Percentiles rank a stretch among this genome's conserved stretches.
phyloP scores from a whole-genome alignment of 2,797 vertebrate genomes.

The Onychomys arenicola region DNA sequence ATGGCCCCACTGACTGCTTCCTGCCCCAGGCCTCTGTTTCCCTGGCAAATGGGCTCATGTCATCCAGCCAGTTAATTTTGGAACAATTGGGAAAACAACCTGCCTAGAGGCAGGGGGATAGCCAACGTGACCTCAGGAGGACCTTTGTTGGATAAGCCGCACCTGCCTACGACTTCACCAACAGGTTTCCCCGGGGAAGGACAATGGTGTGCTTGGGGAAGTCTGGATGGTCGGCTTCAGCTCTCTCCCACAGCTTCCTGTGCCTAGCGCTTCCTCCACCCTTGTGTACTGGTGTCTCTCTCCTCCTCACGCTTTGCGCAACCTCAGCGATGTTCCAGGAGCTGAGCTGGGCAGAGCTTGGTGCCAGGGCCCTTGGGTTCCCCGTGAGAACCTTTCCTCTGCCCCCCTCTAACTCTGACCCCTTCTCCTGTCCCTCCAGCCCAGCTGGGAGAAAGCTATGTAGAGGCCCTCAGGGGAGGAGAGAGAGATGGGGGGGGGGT shows the following conservation, averaged over 20 bases:
- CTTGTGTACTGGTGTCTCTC: slow-evolving; percentile 7
- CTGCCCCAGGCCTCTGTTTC: not conserved
- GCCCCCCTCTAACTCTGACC: not conserved
- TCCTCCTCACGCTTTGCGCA: slow-evolving; percentile 69
- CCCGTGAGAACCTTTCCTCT: not conserved
- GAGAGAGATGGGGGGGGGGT: not conserved
- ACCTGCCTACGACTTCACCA: slow-evolving; percentile 54
- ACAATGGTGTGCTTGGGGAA: slow-evolving; percentile 57
- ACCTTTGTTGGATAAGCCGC: slow-evolving; percentile 44
- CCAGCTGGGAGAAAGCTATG: not conserved
- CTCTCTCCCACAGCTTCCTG: slow-evolving; percentile 71
- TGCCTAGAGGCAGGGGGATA: slow-evolving; percentile 3
- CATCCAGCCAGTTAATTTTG: not conserved
- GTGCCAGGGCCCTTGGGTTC: slow-evolving; percentile 23
- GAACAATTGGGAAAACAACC: slow-evolving; percentile 18
- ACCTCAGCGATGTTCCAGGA: slow-evolving; percentile 33
- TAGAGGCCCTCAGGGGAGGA: not conserved
- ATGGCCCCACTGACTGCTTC: not conserved
- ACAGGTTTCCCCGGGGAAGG: slow-evolving; percentile 68
- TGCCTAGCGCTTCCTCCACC: slow-evolving; percentile 62
- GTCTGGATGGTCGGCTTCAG: not conserved
- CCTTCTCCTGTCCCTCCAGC: not conserved
- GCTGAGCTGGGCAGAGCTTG: slow-evolving; percentile 36
- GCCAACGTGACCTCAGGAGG: slow-evolving; percentile 33
- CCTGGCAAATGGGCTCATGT: slow-evolving; percentile 10